Percentiles rank a stretch among this genome's conserved stretches.
Conservation (phyloP, 92 coral and sea anemone species). For the Porites lobata region DNA sequence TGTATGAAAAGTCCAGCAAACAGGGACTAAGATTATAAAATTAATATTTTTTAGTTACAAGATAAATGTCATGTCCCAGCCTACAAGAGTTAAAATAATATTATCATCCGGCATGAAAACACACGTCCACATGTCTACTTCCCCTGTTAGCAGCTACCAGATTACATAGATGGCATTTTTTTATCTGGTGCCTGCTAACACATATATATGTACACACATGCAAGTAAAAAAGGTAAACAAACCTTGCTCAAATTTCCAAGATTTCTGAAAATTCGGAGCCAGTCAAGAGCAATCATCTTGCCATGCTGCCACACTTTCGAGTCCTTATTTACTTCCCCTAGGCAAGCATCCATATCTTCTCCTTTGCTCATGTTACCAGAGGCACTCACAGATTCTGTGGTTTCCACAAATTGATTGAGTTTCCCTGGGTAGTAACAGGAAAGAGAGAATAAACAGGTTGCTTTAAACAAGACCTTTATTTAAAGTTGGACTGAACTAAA, state of each 20-base stretch:
- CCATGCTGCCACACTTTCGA: slow-evolving; percentile 75
- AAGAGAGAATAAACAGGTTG: neutral
- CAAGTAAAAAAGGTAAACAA: neutral
- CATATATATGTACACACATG: neutral
- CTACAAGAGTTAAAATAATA: neutral
- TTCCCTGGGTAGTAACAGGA: slow-evolving; percentile 23
- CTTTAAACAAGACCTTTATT: too few species aligned
- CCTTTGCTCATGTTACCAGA: slow-evolving; percentile 54
- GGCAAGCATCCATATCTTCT: slow-evolving; percentile 68
- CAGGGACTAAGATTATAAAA: too few species aligned
- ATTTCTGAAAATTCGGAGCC: slow-evolving; percentile 60
- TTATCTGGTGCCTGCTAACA: neutral
- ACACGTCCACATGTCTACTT: slow-evolving; percentile 11
- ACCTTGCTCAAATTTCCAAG: slow-evolving; percentile 52
- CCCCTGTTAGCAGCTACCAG: slow-evolving; percentile 4
- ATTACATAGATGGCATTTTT: slow-evolving; percentile 6
- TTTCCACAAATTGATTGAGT: slow-evolving; percentile 12
- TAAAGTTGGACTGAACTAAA: too few species aligned
- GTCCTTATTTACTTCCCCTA: slow-evolving; percentile 62
- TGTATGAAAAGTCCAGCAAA: too few species aligned
- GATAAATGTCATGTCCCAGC: neutral
- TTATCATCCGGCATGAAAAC: slow-evolving; percentile 7
- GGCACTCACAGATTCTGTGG: slow-evolving; percentile 65
- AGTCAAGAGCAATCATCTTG: slow-evolving; percentile 54
- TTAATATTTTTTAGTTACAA: neutral